Evolutionary conservation across 2,888 invertebrate species (phyloP).

Genomic region (Eupithecia exiguata): DNA sequence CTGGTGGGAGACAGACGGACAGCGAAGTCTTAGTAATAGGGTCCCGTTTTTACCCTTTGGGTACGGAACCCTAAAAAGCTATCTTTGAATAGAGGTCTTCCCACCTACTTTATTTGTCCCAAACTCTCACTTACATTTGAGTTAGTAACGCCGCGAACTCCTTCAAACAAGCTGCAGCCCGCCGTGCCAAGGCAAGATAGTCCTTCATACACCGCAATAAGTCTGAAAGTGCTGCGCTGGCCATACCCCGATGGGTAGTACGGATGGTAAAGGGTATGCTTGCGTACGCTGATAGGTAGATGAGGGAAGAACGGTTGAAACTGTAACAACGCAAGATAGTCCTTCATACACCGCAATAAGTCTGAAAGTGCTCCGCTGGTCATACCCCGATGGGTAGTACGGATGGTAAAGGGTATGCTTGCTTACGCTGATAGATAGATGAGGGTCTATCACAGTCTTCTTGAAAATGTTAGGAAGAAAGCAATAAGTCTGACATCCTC

Average conservation of each 20-base stretch:
- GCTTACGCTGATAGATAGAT: constrained; percentile 55
- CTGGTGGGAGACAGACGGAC: too few species aligned
- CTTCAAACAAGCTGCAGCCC: constrained; percentile 72
- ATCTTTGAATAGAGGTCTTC: too few species aligned
- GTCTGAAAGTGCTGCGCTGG: constrained; percentile 51
- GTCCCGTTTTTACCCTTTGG: too few species aligned
- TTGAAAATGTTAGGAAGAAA: too few species aligned
- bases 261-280: constrained; percentile 56
- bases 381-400: constrained; percentile 54
- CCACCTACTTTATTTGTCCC: too few species aligned
- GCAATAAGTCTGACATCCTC: too few species aligned
- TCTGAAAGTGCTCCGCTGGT: constrained; percentile 53
- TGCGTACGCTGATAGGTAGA: constrained; percentile 55
- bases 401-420: constrained; percentile 53
- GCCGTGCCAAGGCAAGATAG: constrained; percentile 67
- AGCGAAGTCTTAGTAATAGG: too few species aligned
- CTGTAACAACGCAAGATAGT: constrained; percentile 56
- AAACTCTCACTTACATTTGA: constrained; percentile 61
- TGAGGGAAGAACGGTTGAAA: constrained; percentile 51
- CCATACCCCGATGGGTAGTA: constrained; percentile 52
- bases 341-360: constrained; percentile 62
- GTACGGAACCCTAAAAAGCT: too few species aligned
- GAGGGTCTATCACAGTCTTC: too few species aligned
- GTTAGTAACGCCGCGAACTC: constrained; percentile 66
- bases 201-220: constrained; percentile 64